These are phyloP conservation scores for Ctena decussata DNA, from an alignment of 2,888 invertebrate species.

Conservation along the genomic window DNA sequence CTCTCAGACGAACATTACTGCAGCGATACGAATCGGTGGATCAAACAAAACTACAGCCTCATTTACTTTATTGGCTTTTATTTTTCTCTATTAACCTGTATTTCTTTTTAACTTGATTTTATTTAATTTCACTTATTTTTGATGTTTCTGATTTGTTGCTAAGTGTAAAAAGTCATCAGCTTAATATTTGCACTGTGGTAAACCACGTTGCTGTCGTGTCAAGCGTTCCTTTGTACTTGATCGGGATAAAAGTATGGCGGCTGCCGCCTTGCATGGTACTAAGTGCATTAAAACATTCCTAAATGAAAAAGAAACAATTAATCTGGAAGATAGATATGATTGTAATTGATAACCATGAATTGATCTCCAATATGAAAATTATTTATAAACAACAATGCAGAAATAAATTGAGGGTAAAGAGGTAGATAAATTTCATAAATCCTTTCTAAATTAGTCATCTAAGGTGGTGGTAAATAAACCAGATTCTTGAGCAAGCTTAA, in stretches of 20 bases:
- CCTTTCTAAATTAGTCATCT: neutral
- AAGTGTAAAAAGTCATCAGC: neutral
- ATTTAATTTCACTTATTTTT: conserved; percentile 63
- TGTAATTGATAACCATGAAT: neutral
- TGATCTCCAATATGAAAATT: neutral
- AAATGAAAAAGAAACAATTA: neutral
- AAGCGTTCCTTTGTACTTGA: neutral
- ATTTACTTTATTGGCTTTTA: conserved; percentile 54
- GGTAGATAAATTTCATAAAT: neutral
- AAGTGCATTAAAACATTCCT: neutral
- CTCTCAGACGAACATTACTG: conserved; percentile 25
- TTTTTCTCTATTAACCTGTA: conserved; percentile 12
- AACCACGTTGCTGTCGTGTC: neutral
- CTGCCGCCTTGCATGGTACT: neutral
- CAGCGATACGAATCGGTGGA: conserved; percentile 39
- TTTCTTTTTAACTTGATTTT: conserved; percentile 49
- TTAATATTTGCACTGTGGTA: neutral
- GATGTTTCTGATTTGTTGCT: neutral
- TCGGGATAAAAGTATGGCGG: neutral
- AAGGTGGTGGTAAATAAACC: too few species aligned
- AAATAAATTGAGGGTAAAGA: neutral
- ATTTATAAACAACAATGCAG: neutral
- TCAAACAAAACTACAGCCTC: conserved; percentile 54
- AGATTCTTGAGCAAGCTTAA: too few species aligned
- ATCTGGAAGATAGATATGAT: neutral